phyloP scores from a whole-genome alignment of 2,797 vertebrate species.

The Graptemys geographica region DNA sequence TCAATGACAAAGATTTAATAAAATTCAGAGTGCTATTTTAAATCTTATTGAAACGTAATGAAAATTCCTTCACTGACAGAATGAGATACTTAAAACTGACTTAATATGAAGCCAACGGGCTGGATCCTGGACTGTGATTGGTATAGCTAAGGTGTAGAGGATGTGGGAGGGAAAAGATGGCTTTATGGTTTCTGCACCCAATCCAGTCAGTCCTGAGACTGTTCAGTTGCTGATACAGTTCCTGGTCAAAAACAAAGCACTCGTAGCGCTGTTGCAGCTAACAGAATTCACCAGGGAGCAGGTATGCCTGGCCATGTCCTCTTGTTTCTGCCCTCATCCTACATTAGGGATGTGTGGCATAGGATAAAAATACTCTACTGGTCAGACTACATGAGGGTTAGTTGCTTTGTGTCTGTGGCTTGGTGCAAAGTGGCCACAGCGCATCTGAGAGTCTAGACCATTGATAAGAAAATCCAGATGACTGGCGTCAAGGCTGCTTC shows the following conservation, averaged over 20 bases:
- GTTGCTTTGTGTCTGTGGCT: neutral
- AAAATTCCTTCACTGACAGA: neutral
- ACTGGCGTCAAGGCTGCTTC: too few relatives aligned
- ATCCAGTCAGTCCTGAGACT: neutral
- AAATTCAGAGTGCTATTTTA: neutral
- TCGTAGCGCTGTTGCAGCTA: neutral
- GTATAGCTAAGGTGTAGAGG: neutral
- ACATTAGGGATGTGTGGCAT: neutral
- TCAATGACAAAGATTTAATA: neutral
- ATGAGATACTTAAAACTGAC: neutral
- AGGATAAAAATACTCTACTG: neutral
- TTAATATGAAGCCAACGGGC: neutral
- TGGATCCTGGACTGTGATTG: neutral
- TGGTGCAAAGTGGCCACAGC: neutral
- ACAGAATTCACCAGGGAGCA: neutral
- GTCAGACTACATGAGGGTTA: neutral
- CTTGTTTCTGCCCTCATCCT: neutral
- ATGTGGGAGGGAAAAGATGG: neutral
- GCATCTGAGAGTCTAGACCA: neutral
- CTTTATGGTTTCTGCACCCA: neutral
- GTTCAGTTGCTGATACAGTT: neutral
- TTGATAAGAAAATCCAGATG: constrained; percentile 1
- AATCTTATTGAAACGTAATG: neutral
- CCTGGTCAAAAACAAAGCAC: neutral
- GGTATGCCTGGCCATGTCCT: neutral